Evolutionary conservation across 2,113 vertebrate species (phyloP), one percentile per base, ranked within the genome.

Genomic region (Nothocercus julius): DNA sequence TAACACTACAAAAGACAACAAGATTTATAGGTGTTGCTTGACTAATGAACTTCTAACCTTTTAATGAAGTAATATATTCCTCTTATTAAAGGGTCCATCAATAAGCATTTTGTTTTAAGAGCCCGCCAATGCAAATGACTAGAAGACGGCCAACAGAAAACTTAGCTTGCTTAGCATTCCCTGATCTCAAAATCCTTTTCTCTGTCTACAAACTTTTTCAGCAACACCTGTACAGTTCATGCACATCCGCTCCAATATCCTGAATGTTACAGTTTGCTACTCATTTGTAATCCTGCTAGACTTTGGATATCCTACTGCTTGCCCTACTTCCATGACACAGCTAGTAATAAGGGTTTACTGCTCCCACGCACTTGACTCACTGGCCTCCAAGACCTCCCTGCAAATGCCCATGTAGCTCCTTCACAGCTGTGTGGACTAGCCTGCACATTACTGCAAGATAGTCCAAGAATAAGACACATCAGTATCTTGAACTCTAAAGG

Each of bases 191-290:
- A 74, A 67, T 11, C 54, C 3, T 5, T 15, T 49, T 49, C 22
- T 34, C 44, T 15, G 44, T 5, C 32, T 32, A 70, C 76, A 30
- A 28, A 1, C 2, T 5, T 0, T 16, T 67, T 42, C n/a, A 51
- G 5, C 5, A 64, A 40, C 1, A 66, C 13, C 28, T 18, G 21
- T 24, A 16, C 30, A 30, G 14, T 69, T 61, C 25, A 38, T 0
- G 0, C 42, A 36, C 7, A 2, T 0, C 59, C 25, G 4, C 17
- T 36, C 30, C 45, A 72, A 8, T 2, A 28, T 1, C 11, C 21
- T 6, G 4, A 54, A 42, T 6, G 13, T 13, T 14, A 1, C 1
- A 4, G 2, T 49, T 25, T 40, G 47, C 51, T 83, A 24, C 11
- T 5, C 5, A 36, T 18, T 34, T 54, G 22, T 9, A 5, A 18